Evolutionary conservation across 2,797 vertebrate genomes (phyloP), one percentile per base, ranked within the genome.

Genomic region (Enteromius anoplus): DNA sequence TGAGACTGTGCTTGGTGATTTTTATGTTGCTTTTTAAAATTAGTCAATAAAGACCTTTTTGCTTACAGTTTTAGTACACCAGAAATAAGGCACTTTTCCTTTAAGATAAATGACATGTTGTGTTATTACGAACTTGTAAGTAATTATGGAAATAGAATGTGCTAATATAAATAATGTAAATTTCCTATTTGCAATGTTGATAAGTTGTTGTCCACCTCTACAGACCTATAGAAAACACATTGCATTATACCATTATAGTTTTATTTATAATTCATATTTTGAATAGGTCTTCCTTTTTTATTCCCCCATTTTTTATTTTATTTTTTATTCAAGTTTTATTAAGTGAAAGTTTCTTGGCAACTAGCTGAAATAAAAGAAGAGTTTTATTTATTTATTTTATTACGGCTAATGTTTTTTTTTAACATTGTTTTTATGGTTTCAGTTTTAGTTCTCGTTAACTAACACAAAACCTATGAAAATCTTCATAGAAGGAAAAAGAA

Each of bases 121-220:
- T 70, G 69, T 64, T 29, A 71, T 9, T 29, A 9, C 3, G 1
- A 49, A 70, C 29, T 15, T 62, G 26, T 60, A 60, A 70, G 6
- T 29, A 23, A 19, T 26, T 49, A 71, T 71, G 45, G 45, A 49
- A 49, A 71, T 17, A 64, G 15, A 49, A 37, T 3, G 3, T 14
- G 17, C 17, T 51, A 53, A 73, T 53, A n/a, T 53, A 53, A 73
- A 73, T 34, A 34, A 53, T 73, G 71, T 34, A 73, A 53, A 73
- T 73, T 5, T n/a, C 5, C 21, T 37, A 1, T 73, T 73, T 73
- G 47, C 47, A 73, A 73, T 73, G 47, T 14, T 53, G 70, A 73
- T n/a, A 53, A 34, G 29, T 19, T 12, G 14, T 55, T 29, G 49
- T 79, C 47, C 17, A 2, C 2, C 1, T 2, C 29, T 34, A 73